Evolutionary conservation across 2,888 invertebrate genomes (phyloP), one percentile per base, ranked within the genome.

Genomic region (Tholera decimalis): DNA sequence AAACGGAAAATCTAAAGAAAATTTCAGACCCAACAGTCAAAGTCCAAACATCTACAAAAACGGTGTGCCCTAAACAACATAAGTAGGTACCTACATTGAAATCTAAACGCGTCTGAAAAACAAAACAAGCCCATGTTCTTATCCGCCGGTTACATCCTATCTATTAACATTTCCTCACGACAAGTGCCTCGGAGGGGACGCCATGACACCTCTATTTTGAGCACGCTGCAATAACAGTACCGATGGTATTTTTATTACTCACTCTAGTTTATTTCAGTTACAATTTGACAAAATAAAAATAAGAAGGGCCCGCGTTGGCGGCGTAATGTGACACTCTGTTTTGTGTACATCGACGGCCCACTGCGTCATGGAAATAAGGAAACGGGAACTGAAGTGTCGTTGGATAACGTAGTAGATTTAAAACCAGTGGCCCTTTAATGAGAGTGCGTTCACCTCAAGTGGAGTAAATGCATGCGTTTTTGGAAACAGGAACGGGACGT

Each of bases 201-300:
- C 88, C 80, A 83, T 84, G 87, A 85, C 88, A 85, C 82, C 83
- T 87, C 93, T 94, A 94, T 94, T 94, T 91, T 89, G 82, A 77
- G 83, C 83, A 46, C 81, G 73, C 86, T 91, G 93, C 92, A 95
- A 94, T 94, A 94, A 93, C 93, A 94, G 92, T 92, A 94, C 93
- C 90, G 83, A 90, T 90, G 94, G 94, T 95, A 95, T 94, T 95
- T 94, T 95, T 95, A 95, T 95, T 94, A 90, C 90, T 87, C 89
- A 88, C 90, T 89, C 91, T 91, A 88, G 94, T 92, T 94, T 94
- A 94, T 95, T 95, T 94, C 94, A 93, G 95, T 90, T 94, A 94
- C 94, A 93, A 95, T 95, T 95, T 95, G 93, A 95, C 94, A 94
- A 94, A 94, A 94, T 93, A 93, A 93, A 95, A 95, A 94, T 94